A percentile compares a stretch with the other conserved stretches of the same genome.
phyloP scores from a whole-genome alignment of 2,113 vertebrate species.

The Podarcis raffonei region DNA sequence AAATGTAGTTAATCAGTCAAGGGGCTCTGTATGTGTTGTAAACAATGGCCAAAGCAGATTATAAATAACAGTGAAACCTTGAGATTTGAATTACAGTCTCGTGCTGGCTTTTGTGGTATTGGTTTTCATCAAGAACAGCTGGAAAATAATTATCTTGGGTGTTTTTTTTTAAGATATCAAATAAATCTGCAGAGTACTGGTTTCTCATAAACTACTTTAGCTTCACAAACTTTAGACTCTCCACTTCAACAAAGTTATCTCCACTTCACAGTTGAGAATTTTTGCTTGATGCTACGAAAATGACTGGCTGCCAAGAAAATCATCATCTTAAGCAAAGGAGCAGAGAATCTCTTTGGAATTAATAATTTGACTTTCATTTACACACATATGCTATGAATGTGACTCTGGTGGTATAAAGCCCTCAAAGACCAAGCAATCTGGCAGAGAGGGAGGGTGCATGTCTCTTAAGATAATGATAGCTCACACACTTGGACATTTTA shows the following conservation, averaged over 20 bases:
- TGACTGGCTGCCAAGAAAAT: constrained; percentile 23
- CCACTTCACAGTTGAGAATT: constrained; percentile 15
- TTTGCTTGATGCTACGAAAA: constrained; percentile 42
- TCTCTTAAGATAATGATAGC: no score
- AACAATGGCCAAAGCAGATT: constrained; percentile 25
- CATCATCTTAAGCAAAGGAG: constrained; percentile 29
- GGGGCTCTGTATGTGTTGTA: constrained; percentile 23
- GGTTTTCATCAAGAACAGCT: constrained; percentile 50
- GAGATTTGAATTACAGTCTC: constrained; percentile 50
- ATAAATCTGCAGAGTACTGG: constrained; percentile 42
- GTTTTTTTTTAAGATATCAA: constrained; percentile 39
- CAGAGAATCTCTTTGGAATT: constrained; percentile 47
- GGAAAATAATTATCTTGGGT: constrained; percentile 49
- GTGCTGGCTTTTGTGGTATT: constrained; percentile 16
- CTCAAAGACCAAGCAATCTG: constrained; percentile 14
- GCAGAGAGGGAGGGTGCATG: background rate
- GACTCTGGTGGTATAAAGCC: constrained; percentile 18
- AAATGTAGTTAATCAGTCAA: constrained; percentile 35
- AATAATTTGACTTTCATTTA: constrained; percentile 41
- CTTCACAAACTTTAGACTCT: constrained; percentile 45
- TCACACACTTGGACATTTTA: no score
- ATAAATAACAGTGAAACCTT: constrained; percentile 39
- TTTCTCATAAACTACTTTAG: constrained; percentile 34
- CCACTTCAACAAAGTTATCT: constrained; percentile 47
- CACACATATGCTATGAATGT: constrained; percentile 43